These are phyloP conservation scores for Caenorhabditis brenneri DNA, from an alignment of 1,140 invertebrate species.

Conservation along the genomic window DNA sequence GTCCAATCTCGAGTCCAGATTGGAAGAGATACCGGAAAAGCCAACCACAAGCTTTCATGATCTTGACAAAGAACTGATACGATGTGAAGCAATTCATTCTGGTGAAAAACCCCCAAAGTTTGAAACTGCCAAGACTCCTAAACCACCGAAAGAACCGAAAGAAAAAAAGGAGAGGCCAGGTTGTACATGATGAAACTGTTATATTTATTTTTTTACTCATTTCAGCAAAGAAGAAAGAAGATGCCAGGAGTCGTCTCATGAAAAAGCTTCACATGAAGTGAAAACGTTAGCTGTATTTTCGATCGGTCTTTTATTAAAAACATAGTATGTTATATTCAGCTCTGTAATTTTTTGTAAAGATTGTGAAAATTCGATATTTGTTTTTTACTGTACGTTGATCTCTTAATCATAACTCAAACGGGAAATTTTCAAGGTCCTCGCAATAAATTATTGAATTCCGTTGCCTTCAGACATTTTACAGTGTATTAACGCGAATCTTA, in stretches of 20 bases:
- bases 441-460: too few relatives aligned
- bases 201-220: neutral
- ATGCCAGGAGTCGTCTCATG: neutral
- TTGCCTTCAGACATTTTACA: too few relatives aligned
- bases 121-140: neutral
- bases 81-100: neutral
- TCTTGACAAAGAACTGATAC: neutral
- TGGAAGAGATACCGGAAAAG: neutral
- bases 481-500: neutral
- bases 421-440: too few relatives aligned
- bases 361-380: too few relatives aligned
- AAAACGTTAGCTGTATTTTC: neutral
- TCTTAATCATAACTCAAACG: too few relatives aligned
- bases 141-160: neutral
- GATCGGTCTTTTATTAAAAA: too few relatives aligned
- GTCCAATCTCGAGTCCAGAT: neutral
- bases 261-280: too few relatives aligned
- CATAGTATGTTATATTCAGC: too few relatives aligned
- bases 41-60: neutral
- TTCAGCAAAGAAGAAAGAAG: conserved; percentile 8
- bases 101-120: neutral
- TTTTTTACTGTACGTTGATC: too few relatives aligned
- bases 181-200: neutral
- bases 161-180: neutral
- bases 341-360: too few relatives aligned